Conservation (phyloP, 2,113 vertebrate species). For the Hippocampus comes region DNA sequence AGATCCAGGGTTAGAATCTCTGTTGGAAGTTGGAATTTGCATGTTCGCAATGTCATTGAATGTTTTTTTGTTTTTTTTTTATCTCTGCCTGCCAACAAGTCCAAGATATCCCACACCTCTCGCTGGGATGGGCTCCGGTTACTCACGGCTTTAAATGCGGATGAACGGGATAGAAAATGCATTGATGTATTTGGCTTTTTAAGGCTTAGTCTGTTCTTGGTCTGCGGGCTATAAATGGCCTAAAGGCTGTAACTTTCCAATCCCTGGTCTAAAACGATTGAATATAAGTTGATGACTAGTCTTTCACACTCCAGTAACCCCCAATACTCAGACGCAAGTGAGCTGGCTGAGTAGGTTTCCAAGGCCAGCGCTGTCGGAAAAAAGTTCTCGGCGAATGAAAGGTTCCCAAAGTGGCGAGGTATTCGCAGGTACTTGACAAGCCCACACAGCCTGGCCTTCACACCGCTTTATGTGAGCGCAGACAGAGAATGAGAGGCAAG, state of each 20-base stretch:
- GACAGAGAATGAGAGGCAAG: slow-evolving; percentile 27
- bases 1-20: background rate
- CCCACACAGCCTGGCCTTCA: slow-evolving; percentile 54
- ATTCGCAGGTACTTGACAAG: slow-evolving; percentile 44
- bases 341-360: slow-evolving; percentile 42
- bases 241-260: background rate
- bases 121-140: background rate
- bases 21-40: no score
- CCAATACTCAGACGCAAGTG: slow-evolving; percentile 21
- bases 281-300: slow-evolving; percentile 49
- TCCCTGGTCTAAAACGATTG: background rate
- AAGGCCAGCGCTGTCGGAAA: slow-evolving; percentile 45
- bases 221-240: background rate
- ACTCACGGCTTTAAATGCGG: background rate
- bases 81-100: background rate
- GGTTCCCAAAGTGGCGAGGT: slow-evolving; percentile 49
- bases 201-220: background rate
- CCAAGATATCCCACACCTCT: background rate
- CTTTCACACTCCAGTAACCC: slow-evolving; percentile 20
- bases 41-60: no score
- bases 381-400: slow-evolving; percentile 56
- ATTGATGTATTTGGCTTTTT: background rate
- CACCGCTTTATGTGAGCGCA: slow-evolving; percentile 55
- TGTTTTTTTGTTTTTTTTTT: background rate
- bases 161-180: background rate